A percentile compares a stretch with the other conserved stretches of the same genome.
Conservation (phyloP, 2,797 vertebrate species). For the Acanthornis magna region DNA sequence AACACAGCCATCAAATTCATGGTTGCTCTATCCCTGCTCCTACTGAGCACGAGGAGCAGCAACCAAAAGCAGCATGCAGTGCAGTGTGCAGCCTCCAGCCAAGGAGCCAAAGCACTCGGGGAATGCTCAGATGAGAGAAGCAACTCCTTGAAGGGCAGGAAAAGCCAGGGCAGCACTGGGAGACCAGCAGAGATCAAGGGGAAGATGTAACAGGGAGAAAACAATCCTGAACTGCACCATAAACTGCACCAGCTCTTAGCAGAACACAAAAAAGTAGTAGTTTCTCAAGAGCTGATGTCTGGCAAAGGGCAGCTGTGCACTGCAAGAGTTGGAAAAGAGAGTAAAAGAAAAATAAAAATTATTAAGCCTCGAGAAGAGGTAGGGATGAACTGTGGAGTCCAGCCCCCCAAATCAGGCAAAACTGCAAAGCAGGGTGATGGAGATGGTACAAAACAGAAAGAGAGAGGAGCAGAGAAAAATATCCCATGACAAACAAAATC, state of each 20-base stretch:
- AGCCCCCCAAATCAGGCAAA: not conserved
- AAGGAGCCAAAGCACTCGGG: not conserved
- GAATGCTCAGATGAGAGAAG: not conserved
- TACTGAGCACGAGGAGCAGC: not conserved
- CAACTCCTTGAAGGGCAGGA: not conserved
- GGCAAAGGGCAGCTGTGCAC: not conserved
- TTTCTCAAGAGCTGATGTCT: not conserved
- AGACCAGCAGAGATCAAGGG: not conserved
- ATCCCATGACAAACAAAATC: not conserved
- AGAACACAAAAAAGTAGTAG: not conserved
- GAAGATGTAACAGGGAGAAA: not conserved
- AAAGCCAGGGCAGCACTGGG: not conserved
- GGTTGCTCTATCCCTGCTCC: not conserved
- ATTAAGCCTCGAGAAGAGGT: not conserved
- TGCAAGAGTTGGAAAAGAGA: not conserved
- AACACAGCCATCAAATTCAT: not conserved
- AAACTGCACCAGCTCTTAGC: not conserved
- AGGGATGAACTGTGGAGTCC: not conserved
- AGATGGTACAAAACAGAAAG: not conserved
- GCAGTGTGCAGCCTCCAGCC: not conserved
- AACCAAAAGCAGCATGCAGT: fast-evolving
- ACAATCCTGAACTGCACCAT: not conserved
- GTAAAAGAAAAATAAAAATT: not conserved
- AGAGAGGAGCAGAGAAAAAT: not conserved
- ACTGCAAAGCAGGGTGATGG: not conserved